These are phyloP conservation scores for Drymonia ruficornis DNA, from an alignment of 2,888 invertebrate genomes.

Conservation along the genomic window DNA sequence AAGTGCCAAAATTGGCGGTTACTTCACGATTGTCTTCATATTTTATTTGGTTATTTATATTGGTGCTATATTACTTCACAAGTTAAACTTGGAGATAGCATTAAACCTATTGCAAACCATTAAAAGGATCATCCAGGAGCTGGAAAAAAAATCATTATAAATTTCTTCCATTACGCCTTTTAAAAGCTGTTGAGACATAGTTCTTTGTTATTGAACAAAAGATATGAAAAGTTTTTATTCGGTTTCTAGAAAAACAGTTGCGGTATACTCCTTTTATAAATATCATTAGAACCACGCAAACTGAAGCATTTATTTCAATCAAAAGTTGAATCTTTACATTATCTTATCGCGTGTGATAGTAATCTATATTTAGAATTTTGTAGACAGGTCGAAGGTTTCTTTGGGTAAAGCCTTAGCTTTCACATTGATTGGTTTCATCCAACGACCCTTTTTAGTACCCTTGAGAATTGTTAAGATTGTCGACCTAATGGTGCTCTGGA, in stretches of 20 bases:
- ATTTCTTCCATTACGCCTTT: neutral
- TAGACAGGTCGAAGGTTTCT: constrained; percentile 36
- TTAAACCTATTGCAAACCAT: too few relatives aligned
- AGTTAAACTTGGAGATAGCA: too few relatives aligned
- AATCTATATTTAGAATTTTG: constrained; percentile 55
- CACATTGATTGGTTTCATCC: constrained; percentile 62
- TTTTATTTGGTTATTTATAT: neutral
- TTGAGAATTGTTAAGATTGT: constrained; percentile 15
- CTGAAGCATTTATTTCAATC: constrained; percentile 16
- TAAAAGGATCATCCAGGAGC: neutral
- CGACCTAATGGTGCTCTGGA: neutral
- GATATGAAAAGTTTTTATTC: too few relatives aligned
- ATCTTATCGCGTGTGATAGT: constrained; percentile 41
- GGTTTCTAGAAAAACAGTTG: too few relatives aligned
- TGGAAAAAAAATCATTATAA: neutral
- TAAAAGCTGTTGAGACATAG: too few relatives aligned
- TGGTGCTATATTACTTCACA: too few relatives aligned
- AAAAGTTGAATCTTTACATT: constrained; percentile 25
- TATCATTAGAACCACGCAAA: constrained; percentile 11
- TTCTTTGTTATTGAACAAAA: too few relatives aligned
- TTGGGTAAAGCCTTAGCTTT: constrained; percentile 61
- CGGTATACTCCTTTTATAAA: too few relatives aligned
- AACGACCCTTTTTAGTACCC: constrained; percentile 33
- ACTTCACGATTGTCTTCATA: constrained; percentile 10
- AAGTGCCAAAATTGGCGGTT: constrained; percentile 17